phyloP scores from a whole-genome alignment of 1,140 invertebrate species.

The Diabrotica virgifera region DNA sequence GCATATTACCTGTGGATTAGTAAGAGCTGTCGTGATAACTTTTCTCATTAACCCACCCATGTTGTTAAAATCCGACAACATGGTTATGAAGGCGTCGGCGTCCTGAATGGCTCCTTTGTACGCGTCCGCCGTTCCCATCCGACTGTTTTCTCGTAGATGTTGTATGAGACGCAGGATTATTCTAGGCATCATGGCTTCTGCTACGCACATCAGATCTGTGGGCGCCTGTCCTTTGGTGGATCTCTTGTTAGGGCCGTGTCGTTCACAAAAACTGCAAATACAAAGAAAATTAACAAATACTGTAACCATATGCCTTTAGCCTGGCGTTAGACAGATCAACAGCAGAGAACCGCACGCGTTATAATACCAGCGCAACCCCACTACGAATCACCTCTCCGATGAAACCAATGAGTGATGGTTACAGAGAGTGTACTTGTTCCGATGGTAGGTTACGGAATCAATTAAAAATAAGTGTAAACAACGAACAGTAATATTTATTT shows the following conservation, averaged over 20 bases:
- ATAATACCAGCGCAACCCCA: no score
- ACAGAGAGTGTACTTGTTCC: no score
- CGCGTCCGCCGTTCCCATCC: conserved; percentile 49
- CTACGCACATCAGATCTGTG: conserved; percentile 82
- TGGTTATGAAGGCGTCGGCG: conserved; percentile 80
- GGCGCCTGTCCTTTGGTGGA: conserved; percentile 73
- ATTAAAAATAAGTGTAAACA: no score
- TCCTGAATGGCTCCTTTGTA: conserved; percentile 69
- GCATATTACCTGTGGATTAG: conserved; percentile 65
- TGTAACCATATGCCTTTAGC: no score
- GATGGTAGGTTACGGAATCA: no score
- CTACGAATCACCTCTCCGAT: no score
- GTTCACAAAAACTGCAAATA: conserved; percentile 78
- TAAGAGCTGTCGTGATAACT: conserved; percentile 87
- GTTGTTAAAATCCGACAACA: conserved; percentile 89
- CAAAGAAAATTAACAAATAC: background rate
- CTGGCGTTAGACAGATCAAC: no score
- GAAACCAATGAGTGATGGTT: no score
- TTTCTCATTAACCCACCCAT: conserved; percentile 92
- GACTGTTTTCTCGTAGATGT: conserved; percentile 79
- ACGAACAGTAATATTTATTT: no score
- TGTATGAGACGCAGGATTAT: conserved; percentile 85
- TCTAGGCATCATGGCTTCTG: conserved; percentile 90
- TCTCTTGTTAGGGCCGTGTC: conserved; percentile 83
- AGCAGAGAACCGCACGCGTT: no score